A percentile compares a stretch with the other conserved stretches of the same genome.
Evolutionary conservation across 2,888 invertebrate genomes (phyloP).

Genomic region (Epinotia brunnichana): DNA sequence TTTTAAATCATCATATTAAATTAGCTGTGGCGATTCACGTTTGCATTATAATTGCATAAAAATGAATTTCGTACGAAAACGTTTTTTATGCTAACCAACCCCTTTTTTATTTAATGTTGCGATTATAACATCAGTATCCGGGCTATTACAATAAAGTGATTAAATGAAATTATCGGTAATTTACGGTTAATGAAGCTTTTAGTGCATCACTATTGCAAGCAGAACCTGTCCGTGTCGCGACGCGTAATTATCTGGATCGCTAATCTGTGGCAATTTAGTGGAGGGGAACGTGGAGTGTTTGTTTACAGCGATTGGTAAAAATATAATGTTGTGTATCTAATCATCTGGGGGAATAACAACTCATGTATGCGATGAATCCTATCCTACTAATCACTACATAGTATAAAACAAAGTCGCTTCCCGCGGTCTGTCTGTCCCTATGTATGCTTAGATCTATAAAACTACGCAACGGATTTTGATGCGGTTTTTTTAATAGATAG

Average conservation of each 20-base stretch:
- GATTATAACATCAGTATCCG: slow-evolving; percentile 34
- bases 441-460: too few relatives aligned
- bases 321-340: background rate
- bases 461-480: too few relatives aligned
- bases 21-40: slow-evolving; percentile 40
- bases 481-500: too few relatives aligned
- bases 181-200: slow-evolving; percentile 72
- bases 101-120: slow-evolving; percentile 16
- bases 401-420: too few relatives aligned
- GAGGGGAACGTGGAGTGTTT: background rate
- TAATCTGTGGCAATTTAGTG: slow-evolving; percentile 14
- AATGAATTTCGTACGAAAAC: background rate
- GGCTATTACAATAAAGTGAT: slow-evolving; percentile 42
- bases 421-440: too few relatives aligned
- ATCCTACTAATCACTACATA: too few relatives aligned
- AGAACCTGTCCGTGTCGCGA: slow-evolving; percentile 47
- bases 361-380: background rate
- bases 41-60: slow-evolving; percentile 4
- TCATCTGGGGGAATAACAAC: background rate
- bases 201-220: slow-evolving; percentile 71
- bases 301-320: background rate
- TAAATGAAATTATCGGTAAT: slow-evolving; percentile 59
- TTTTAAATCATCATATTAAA: background rate
- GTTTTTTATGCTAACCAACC: background rate
- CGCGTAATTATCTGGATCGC: slow-evolving; percentile 25